Percentiles rank a stretch among this genome's conserved stretches.
These are phyloP conservation scores for Pandemis heparana DNA, from an alignment of 2,888 invertebrate genomes.

Conservation along the genomic window DNA sequence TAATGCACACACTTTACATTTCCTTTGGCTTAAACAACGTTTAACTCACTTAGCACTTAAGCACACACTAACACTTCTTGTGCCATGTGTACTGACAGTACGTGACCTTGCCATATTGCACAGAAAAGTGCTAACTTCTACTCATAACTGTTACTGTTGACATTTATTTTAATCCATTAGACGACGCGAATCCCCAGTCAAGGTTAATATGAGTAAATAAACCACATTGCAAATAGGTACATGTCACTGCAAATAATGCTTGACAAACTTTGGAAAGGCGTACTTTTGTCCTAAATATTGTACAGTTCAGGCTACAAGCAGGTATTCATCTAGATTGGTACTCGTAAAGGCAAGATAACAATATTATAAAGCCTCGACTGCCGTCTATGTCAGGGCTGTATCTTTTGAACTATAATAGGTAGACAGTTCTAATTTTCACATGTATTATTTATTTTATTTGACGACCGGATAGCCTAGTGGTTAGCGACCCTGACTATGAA, in stretches of 20 bases:
- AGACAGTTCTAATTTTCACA: no score
- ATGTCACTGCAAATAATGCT: background rate
- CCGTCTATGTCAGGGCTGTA: no score
- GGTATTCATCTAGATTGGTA: no score
- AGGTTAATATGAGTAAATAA: background rate
- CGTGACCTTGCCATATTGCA: background rate
- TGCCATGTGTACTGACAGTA: background rate
- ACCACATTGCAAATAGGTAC: background rate
- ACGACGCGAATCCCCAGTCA: background rate
- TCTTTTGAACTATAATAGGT: no score
- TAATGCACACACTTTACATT: background rate
- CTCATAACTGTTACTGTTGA: background rate
- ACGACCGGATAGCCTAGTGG: no score
- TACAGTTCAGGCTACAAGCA: no score
- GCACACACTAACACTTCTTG: background rate
- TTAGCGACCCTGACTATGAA: no score
- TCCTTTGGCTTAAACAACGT: background rate
- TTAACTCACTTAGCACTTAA: background rate
- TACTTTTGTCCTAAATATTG: background rate
- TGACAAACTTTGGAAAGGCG: background rate
- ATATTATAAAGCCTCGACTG: no score
- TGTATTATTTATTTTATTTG: no score
- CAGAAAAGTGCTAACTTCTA: background rate
- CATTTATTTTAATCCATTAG: background rate
- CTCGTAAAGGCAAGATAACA: no score